Conservation (phyloP, 1,140 invertebrate genomes). For the Polypedilum vanderplanki region DNA sequence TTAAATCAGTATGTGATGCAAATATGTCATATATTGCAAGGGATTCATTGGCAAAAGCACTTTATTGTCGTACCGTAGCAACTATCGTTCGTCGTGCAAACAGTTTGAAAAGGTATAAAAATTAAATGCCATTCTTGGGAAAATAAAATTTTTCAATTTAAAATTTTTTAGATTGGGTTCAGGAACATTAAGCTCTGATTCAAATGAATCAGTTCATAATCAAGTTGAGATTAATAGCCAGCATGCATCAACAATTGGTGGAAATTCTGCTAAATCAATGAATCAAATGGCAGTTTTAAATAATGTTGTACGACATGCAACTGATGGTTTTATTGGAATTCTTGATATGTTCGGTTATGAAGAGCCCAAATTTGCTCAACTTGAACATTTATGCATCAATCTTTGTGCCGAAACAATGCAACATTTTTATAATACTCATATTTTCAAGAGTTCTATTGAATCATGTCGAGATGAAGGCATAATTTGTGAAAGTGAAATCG, state of each 20-base stretch:
- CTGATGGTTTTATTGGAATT: conserved; percentile 90
- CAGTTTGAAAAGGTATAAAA: conserved; percentile 63
- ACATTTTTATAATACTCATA: conserved; percentile 94
- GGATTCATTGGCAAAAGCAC: conserved; percentile 83
- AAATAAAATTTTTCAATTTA: too few relatives aligned
- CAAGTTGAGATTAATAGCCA: conserved; percentile 77
- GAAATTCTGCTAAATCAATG: conserved; percentile 66
- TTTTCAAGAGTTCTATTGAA: conserved; percentile 90
- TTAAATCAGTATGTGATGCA: conserved; percentile 75
- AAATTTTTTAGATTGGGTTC: conserved; percentile 58
- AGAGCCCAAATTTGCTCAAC: conserved; percentile 73
- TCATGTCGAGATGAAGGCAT: conserved; percentile 91
- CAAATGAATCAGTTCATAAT: conserved; percentile 85
- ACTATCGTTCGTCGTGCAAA: conserved; percentile 89
- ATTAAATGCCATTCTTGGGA: not conserved
- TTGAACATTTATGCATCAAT: conserved; percentile 92
- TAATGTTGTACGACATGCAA: conserved; percentile 86
- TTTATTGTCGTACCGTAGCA: conserved; percentile 91
- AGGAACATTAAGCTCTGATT: conserved; percentile 82
- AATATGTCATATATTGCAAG: conserved; percentile 79
- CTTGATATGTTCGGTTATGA: conserved; percentile 95
- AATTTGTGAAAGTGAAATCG: conserved; percentile 81
- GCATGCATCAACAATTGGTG: conserved; percentile 76
- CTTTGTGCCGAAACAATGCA: conserved; percentile 95
- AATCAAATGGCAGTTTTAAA: conserved; percentile 74